Evolutionary conservation across 1,140 invertebrate species (phyloP).

Genomic region (Nixonia krombeini): DNA sequence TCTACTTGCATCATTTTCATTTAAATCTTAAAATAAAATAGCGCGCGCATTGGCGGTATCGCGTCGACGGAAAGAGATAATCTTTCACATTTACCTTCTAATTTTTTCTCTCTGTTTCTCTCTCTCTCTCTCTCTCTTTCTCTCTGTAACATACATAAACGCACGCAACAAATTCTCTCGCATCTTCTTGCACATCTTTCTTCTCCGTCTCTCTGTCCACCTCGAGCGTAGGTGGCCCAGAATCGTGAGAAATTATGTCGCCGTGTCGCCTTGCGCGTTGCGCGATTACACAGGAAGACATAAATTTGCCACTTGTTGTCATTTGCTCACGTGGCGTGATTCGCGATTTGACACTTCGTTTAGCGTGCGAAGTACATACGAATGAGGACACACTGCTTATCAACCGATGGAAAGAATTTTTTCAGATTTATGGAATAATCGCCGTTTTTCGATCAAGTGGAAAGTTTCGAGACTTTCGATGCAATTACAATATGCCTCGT

Average conservation of each 20-base stretch:
- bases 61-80: background rate
- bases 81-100: background rate
- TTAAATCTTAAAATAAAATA: background rate
- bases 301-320: slow-evolving; percentile 25
- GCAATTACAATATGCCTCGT: too few species aligned
- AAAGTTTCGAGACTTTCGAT: too few species aligned
- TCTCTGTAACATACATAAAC: background rate
- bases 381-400: too few species aligned
- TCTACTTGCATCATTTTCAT: slow-evolving; percentile 12
- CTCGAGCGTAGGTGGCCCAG: background rate
- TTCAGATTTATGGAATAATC: background rate
- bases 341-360: background rate
- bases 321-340: background rate
- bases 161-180: too few species aligned
- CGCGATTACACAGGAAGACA: slow-evolving; percentile 30
- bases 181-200: background rate
- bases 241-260: slow-evolving; percentile 5
- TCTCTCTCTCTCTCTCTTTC: background rate
- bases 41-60: too few species aligned
- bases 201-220: background rate
- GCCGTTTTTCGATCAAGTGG: background rate
- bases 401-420: background rate
- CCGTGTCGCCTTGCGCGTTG: background rate
- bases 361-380: background rate
- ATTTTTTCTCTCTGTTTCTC: background rate